Conservation (phyloP, 2,113 vertebrate species). For the Herpailurus yagouaroundi region DNA sequence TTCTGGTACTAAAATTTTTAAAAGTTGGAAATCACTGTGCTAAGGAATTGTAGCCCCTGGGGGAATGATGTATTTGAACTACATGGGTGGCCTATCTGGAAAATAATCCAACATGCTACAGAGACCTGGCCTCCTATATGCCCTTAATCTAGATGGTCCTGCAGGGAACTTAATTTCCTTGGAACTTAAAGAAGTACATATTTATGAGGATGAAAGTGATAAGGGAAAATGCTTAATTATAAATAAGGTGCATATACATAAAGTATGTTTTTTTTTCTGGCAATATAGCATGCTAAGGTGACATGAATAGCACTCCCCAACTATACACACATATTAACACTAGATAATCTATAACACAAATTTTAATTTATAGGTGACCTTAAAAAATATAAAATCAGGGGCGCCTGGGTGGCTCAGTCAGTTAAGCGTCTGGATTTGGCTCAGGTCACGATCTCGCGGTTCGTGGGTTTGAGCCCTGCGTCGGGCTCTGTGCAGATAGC, state of each 20-base stretch:
- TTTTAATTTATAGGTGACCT: conserved; percentile 21
- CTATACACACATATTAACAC: conserved; percentile 24
- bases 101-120: conserved; percentile 14
- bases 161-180: background rate
- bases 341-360: conserved; percentile 33
- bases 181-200: conserved; percentile 16
- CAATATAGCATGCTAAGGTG: background rate
- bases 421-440: no score
- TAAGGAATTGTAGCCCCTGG: conserved; percentile 15
- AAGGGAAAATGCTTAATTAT: conserved; percentile 52
- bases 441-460: no score
- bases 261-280: conserved; percentile 31
- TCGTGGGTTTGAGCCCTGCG: no score
- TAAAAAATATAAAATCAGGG: background rate
- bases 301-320: background rate
- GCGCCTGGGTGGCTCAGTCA: no score
- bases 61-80: background rate
- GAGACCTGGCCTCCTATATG: background rate
- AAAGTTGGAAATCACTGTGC: conserved; percentile 31
- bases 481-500: no score
- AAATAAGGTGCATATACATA: background rate
- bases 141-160: conserved; percentile 20
- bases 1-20: conserved; percentile 44
- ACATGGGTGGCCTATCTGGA: conserved; percentile 21
- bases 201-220: conserved; percentile 32